Evolutionary conservation across 2,113 vertebrate species (phyloP), one percentile per base, ranked within the genome.

Genomic region (Calyptommatus sinebrachiatus): DNA sequence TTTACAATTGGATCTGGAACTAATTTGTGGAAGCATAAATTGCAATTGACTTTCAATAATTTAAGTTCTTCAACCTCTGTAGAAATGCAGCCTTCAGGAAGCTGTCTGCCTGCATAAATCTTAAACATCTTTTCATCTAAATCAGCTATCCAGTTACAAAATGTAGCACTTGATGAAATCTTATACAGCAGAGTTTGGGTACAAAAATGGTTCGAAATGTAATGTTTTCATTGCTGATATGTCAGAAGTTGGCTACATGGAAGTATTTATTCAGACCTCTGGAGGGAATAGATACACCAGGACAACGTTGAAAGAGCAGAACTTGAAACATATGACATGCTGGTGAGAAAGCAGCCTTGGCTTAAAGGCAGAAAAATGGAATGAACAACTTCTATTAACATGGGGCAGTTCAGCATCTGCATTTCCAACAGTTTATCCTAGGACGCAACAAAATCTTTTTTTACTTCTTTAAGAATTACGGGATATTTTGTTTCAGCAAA

Each of bases 71-170:
- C 53, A 82, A 85, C 76, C 76, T 84, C 86, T 79, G 22, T 66
- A 82, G 89, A 89, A 61, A 87, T 84, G 80, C 70, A 86, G 75
- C 9, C 79, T 87, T 83, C 53, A 88, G 81, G 85, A 92, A 91
- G 53, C 74, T 77, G 71, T 63, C 84, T 82, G 77, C 78, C 72
- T 79, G 77, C 60, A 88, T 73, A 21, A 75, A 83, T 71, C 75
- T 82, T 80, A 67, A 76, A 81, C 66, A 62, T 70, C 73, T 62
- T 70, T 82, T 78, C 46, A 86, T 84, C 72, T 86, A 50, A 79
- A 75, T 84, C 84, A 79, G 29, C 84, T 60, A 88, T 75, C n/a
- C 61, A 73, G 48, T 86, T 78, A 35, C 63, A 82, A 81, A 88
- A 75, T 14, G 1, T 5, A 76, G 57, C 46, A 60, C 65, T 70